These are phyloP conservation scores for Charaxes varanes DNA, from an alignment of 1,140 invertebrate species.

Conservation along the genomic window DNA sequence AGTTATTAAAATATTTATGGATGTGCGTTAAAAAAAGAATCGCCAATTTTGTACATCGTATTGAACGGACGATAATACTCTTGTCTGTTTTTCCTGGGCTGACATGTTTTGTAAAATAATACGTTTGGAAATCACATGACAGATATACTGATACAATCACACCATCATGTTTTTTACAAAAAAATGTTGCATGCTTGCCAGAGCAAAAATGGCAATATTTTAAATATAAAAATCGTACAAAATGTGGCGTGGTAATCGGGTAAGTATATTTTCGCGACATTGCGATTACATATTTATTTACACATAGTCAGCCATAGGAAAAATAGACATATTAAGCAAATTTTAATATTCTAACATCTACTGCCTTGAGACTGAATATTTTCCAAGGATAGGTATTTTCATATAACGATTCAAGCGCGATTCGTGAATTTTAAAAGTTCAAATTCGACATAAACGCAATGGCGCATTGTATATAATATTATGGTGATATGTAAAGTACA, in stretches of 20 bases:
- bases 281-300: too few species aligned
- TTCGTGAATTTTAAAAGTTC: constrained; percentile 41
- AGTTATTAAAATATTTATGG: constrained; percentile 46
- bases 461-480: constrained; percentile 61
- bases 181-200: too few species aligned
- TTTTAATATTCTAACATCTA: constrained; percentile 28
- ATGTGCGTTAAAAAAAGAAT: constrained; percentile 41
- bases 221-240: too few species aligned
- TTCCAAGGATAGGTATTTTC: constrained; percentile 34
- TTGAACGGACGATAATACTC: constrained; percentile 23
- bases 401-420: constrained; percentile 28
- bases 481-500: constrained; percentile 69
- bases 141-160: too few species aligned
- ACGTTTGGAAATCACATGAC: too few species aligned
- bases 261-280: too few species aligned
- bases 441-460: constrained; percentile 42
- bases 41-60: constrained; percentile 29
- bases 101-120: too few species aligned
- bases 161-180: too few species aligned
- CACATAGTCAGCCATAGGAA: too few species aligned
- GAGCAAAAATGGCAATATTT: too few species aligned
- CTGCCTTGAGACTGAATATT: constrained; percentile 60
- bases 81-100: too few species aligned
- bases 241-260: too few species aligned
- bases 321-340: constrained; percentile 8